Percentiles rank a stretch among this genome's conserved stretches.
Evolutionary conservation across 2,888 invertebrate species (phyloP).

Genomic region (Mythimna loreyi): DNA sequence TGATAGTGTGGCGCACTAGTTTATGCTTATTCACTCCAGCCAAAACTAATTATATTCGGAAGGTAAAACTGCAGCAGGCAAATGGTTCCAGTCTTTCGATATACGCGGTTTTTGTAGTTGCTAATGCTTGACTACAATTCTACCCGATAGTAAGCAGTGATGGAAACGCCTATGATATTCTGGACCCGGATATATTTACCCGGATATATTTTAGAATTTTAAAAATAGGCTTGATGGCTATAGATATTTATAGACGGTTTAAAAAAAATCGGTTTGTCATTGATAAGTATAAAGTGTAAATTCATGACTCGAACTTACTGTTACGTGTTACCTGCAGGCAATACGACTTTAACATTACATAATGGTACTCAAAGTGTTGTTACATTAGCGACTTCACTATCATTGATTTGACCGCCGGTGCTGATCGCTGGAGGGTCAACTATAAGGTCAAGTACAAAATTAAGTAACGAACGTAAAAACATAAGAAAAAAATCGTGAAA

Average conservation of each 20-base stretch:
- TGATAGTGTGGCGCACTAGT: too few relatives aligned
- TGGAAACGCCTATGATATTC: too few relatives aligned
- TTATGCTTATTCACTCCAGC: too few relatives aligned
- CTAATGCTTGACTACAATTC: too few relatives aligned
- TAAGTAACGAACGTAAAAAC: conserved; percentile 26
- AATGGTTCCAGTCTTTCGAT: too few relatives aligned
- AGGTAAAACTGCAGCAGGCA: too few relatives aligned
- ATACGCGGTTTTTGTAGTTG: too few relatives aligned
- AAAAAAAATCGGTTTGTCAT: conserved; percentile 9
- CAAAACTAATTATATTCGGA: too few relatives aligned
- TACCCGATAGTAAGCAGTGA: too few relatives aligned
- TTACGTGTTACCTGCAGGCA: not conserved
- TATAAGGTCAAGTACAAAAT: conserved; percentile 52
- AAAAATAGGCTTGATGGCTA: not conserved
- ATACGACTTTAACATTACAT: conserved; percentile 26
- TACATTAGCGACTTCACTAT: conserved; percentile 57
- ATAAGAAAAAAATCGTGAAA: conserved; percentile 2
- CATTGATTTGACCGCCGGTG: conserved; percentile 53
- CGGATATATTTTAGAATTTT: not conserved
- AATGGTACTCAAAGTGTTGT: conserved; percentile 36
- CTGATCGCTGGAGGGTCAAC: conserved; percentile 39
- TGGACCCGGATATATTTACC: too few relatives aligned
- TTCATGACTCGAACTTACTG: conserved; percentile 10
- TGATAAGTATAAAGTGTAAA: conserved; percentile 15
- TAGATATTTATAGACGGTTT: not conserved